Conservation (phyloP, 2,888 invertebrate species). For the Chironomus riparius region DNA sequence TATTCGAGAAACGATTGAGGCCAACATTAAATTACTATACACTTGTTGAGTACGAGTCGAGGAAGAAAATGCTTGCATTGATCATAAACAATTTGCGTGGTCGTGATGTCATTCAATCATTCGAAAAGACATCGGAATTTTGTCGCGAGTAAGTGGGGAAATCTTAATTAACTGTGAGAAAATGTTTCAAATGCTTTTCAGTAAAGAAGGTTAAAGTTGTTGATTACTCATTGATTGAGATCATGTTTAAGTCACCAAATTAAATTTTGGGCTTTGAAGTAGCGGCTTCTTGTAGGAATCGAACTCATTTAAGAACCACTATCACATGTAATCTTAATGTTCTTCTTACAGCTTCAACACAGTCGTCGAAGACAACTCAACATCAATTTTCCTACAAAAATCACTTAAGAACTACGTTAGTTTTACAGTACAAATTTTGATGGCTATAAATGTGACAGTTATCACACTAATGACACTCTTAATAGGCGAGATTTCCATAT, state of each 20-base stretch:
- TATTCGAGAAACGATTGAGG: background rate
- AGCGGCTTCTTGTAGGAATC: no score
- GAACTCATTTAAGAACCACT: no score
- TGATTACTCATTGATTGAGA: no score
- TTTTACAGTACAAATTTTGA: slow-evolving; percentile 24
- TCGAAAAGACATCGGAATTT: slow-evolving; percentile 26
- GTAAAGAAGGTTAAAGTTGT: no score
- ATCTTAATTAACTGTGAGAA: background rate
- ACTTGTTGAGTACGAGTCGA: slow-evolving; percentile 22
- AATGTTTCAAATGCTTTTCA: background rate
- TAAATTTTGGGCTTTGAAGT: no score
- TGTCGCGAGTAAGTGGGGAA: slow-evolving; percentile 19
- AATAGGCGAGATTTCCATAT: slow-evolving; percentile 21
- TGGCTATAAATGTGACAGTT: slow-evolving; percentile 10
- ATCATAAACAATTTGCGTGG: slow-evolving; percentile 25
- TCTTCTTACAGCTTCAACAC: background rate
- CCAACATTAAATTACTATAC: slow-evolving; percentile 24
- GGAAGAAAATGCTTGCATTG: slow-evolving; percentile 11
- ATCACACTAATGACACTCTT: background rate
- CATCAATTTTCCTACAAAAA: slow-evolving; percentile 27
- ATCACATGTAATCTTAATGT: no score
- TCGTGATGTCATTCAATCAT: slow-evolving; percentile 28
- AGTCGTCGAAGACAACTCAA: slow-evolving; percentile 27
- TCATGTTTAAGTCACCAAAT: no score
- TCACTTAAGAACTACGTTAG: slow-evolving; percentile 26